phyloP scores from a whole-genome alignment of 1,140 invertebrate species.

The Cyclargus thomasi region DNA sequence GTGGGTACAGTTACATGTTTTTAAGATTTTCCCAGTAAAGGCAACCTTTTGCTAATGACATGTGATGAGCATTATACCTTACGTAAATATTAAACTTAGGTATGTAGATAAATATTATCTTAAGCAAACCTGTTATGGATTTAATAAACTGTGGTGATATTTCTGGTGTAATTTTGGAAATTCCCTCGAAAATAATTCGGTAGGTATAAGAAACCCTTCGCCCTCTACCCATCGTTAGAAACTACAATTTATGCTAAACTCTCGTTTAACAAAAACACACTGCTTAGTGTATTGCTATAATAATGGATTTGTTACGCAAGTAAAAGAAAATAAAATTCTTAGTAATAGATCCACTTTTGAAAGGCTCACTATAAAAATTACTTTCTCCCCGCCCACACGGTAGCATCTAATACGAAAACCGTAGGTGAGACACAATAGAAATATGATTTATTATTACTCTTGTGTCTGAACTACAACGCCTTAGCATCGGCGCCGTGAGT shows the following conservation, averaged over 20 bases:
- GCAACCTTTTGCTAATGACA: not conserved
- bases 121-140: too few relatives aligned
- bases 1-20: not conserved
- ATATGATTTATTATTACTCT: not conserved
- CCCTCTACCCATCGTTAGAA: too few relatives aligned
- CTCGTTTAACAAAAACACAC: too few relatives aligned
- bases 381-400: not conserved
- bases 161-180: too few relatives aligned
- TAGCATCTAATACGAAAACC: not conserved
- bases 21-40: not conserved
- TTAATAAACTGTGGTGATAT: too few relatives aligned
- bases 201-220: too few relatives aligned
- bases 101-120: too few relatives aligned
- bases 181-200: too few relatives aligned
- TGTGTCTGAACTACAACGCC: not conserved
- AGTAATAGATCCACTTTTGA: not conserved
- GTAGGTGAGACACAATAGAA: not conserved
- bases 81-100: too few relatives aligned
- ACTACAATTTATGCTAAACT: too few relatives aligned
- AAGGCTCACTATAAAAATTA: not conserved
- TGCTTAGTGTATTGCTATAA: too few relatives aligned
- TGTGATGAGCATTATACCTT: not conserved
- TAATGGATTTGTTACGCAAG: too few relatives aligned
- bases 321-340: not conserved
- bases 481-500: not conserved